phyloP scores from a whole-genome alignment of 2,797 vertebrate genomes.

The Scyliorhinus canicula region DNA sequence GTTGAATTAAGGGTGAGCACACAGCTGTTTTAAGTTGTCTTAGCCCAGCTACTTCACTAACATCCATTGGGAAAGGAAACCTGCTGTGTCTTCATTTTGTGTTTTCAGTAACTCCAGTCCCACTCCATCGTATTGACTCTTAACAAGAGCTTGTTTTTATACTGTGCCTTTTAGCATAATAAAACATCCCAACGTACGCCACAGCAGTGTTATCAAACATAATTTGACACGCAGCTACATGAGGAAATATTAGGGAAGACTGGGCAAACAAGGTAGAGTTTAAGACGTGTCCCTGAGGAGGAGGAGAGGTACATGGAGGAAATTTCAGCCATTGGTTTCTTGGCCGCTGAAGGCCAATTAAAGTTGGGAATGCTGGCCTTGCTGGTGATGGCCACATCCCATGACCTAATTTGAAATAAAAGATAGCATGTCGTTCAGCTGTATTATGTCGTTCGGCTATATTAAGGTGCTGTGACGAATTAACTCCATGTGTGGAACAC shows the following conservation, averaged over 20 bases:
- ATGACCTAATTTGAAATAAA: not conserved
- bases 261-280: not conserved
- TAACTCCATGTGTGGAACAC: too few relatives aligned
- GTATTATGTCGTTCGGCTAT: not conserved
- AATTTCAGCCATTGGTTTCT: too few relatives aligned
- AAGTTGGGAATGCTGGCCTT: not conserved
- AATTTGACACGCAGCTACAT: not conserved
- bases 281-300: not conserved
- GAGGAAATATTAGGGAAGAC: not conserved
- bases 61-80: not conserved
- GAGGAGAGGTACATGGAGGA: not conserved
- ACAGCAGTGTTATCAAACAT: not conserved
- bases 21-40: not conserved
- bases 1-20: not conserved
- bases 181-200: not conserved
- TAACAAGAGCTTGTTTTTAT: not conserved
- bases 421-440: not conserved
- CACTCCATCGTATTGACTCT: not conserved
- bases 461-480: too few relatives aligned
- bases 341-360: not conserved
- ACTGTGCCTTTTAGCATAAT: not conserved
- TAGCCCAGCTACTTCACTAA: not conserved
- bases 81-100: not conserved
- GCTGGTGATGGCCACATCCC: not conserved
- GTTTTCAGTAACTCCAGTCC: not conserved